Conservation (phyloP, 2,888 invertebrate species). For the Erebia ligea region DNA sequence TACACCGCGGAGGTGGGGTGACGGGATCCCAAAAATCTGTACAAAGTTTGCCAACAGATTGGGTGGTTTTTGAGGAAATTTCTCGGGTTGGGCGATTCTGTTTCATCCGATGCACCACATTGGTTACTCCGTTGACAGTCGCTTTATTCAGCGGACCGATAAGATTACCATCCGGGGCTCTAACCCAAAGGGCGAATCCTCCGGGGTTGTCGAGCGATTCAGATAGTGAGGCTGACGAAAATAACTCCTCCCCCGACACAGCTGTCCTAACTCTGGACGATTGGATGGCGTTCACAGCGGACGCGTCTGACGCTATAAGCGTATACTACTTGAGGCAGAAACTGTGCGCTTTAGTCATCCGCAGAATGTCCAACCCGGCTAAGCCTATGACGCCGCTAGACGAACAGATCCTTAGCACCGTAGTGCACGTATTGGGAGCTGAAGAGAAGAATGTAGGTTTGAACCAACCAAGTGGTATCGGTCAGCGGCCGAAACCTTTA, state of each 20-base stretch:
- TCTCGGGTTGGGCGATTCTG: constrained; percentile 87
- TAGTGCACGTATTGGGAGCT: constrained; percentile 86
- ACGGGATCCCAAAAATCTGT: constrained; percentile 62
- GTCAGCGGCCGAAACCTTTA: constrained; percentile 89
- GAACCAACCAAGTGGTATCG: constrained; percentile 88
- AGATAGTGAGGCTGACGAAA: constrained; percentile 73
- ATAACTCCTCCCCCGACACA: constrained; percentile 63
- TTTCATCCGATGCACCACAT: constrained; percentile 90
- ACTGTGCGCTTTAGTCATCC: constrained; percentile 87
- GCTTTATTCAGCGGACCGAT: constrained; percentile 90
- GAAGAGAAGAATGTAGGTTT: constrained; percentile 89
- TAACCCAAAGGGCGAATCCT: constrained; percentile 73
- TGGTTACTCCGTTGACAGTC: constrained; percentile 91
- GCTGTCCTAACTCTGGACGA: constrained; percentile 86
- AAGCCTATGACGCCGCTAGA: constrained; percentile 83
- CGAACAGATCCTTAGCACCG: constrained; percentile 86
- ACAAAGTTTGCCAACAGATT: constrained; percentile 87
- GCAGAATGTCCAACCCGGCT: constrained; percentile 83
- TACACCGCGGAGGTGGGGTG: constrained; percentile 81
- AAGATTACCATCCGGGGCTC: constrained; percentile 78
- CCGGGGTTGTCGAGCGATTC: constrained; percentile 76
- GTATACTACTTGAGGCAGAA: constrained; percentile 88
- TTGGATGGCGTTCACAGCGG: constrained; percentile 88
- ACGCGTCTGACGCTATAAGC: constrained; percentile 86
- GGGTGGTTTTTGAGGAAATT: constrained; percentile 95